These are phyloP conservation scores for Phoebastria nigripes DNA, from an alignment of 2,797 vertebrate genomes.

Conservation along the genomic window DNA sequence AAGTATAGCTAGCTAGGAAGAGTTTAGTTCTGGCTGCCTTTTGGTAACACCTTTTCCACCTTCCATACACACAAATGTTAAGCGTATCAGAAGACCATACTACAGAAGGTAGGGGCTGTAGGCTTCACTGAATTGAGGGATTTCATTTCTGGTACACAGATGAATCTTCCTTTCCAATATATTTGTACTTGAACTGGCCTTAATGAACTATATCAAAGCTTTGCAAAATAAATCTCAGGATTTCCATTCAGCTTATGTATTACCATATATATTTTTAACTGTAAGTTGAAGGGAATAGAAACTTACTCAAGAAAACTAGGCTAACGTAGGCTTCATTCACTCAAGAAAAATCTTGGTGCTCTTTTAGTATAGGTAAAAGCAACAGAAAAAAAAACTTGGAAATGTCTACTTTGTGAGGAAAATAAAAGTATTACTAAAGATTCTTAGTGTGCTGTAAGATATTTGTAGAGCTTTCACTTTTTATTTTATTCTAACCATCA, in stretches of 20 bases:
- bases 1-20: neutral
- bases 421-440: neutral
- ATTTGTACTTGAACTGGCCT: neutral
- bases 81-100: neutral
- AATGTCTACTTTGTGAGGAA: neutral
- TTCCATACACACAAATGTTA: neutral
- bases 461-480: neutral
- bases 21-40: neutral
- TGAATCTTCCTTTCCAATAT: neutral
- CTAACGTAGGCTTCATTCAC: neutral
- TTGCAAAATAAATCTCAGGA: neutral
- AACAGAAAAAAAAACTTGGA: neutral
- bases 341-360: neutral
- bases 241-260: neutral
- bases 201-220: neutral
- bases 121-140: neutral
- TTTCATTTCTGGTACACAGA: neutral
- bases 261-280: neutral
- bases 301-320: neutral
- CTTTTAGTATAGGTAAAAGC: neutral
- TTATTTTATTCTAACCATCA: neutral
- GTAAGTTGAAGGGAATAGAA: neutral
- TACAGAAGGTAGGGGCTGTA: fast-evolving
- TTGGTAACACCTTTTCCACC: neutral
- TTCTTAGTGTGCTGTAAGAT: neutral